These are phyloP conservation scores for Centroberyx gerrardi DNA, from an alignment of 2,797 vertebrate species.

Conservation along the genomic window DNA sequence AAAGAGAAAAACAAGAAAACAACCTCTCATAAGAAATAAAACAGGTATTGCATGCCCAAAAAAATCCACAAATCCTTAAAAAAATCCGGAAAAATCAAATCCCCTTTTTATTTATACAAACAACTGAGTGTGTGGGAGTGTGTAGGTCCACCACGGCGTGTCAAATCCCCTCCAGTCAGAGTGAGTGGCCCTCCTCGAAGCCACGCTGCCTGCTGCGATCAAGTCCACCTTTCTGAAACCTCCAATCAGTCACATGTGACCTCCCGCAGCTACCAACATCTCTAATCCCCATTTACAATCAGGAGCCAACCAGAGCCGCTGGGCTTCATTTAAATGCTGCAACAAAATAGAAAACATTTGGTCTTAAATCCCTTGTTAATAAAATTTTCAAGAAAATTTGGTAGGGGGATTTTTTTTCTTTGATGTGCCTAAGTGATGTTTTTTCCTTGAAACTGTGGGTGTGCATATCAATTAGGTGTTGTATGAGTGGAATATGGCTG, in stretches of 20 bases:
- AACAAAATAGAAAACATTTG: background rate
- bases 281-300: constrained; percentile 2
- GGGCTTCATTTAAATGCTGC: background rate
- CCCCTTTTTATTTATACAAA: background rate
- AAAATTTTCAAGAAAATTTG: background rate
- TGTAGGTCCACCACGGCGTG: background rate
- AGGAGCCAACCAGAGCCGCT: too few relatives aligned
- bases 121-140: background rate
- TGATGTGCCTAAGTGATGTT: background rate
- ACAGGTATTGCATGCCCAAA: background rate
- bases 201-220: constrained; percentile 22
- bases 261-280: background rate
- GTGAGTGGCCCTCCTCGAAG: constrained; percentile 15
- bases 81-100: too few relatives aligned
- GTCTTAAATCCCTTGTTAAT: background rate
- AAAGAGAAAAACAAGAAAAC: background rate
- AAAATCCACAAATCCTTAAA: too few relatives aligned
- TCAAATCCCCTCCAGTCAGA: background rate
- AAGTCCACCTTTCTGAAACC: constrained; percentile 6
- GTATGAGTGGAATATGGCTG: background rate
- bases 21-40: too few relatives aligned
- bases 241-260: background rate
- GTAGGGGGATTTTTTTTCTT: background rate
- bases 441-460: background rate
- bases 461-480: constrained; percentile 6